Percentiles rank a stretch among this genome's conserved stretches.
These are phyloP conservation scores for Morone chrysops DNA, from an alignment of 2,113 vertebrate genomes.

Conservation along the genomic window DNA sequence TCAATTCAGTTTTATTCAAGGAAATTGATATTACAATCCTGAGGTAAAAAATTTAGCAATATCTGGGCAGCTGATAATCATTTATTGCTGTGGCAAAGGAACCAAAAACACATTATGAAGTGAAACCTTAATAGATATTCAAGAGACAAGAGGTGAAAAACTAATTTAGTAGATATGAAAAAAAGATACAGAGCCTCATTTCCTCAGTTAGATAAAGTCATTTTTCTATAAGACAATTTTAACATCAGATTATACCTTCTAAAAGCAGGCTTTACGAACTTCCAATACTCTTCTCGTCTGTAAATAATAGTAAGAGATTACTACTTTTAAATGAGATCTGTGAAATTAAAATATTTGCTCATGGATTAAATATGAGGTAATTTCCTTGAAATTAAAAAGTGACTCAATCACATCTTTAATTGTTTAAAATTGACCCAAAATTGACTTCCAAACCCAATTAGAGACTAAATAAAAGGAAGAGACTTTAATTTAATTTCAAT, in stretches of 20 bases:
- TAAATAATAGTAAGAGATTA: conserved; percentile 19
- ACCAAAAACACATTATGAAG: conserved; percentile 69
- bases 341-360: conserved; percentile 13
- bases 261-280: conserved; percentile 41
- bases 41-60: conserved; percentile 44
- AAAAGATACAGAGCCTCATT: conserved; percentile 68
- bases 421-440: conserved; percentile 20
- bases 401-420: background rate
- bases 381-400: conserved; percentile 23
- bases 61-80: conserved; percentile 62
- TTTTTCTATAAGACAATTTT: conserved; percentile 55
- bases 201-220: conserved; percentile 61
- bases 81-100: conserved; percentile 63
- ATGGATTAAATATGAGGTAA: conserved; percentile 32
- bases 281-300: conserved; percentile 1
- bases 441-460: conserved; percentile 32
- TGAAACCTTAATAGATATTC: conserved; percentile 70
- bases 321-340: conserved; percentile 25
- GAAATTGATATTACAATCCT: conserved; percentile 62
- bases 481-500: conserved; percentile 9
- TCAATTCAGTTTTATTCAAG: conserved; percentile 61
- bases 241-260: conserved; percentile 32
- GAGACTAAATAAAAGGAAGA: conserved; percentile 8
- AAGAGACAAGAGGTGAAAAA: conserved; percentile 72
- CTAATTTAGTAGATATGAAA: conserved; percentile 71